Evolutionary conservation across 2,797 vertebrate species (phyloP), one percentile per base, ranked within the genome.

Genomic region (Enteromius argenteus): DNA sequence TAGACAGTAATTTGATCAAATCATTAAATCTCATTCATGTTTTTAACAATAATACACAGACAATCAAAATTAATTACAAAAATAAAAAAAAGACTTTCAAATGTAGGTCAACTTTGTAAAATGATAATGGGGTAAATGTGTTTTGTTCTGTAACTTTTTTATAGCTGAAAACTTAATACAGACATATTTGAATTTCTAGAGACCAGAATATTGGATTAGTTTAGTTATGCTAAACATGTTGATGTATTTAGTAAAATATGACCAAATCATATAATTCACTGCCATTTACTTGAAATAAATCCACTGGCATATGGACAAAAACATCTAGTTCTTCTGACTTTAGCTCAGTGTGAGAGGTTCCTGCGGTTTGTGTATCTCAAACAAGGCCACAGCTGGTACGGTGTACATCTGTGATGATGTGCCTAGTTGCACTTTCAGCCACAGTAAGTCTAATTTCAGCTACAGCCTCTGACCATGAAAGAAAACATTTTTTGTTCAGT

Each of bases 381-480:
- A 82, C 64, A 88, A 84, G 85, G 87, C 42, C 87, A 80, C 87
- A 86, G 87, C 85, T 86, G 85, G 85, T 60, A 27, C 21, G 19
- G 58, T 46, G 56, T 67, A 10, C 62, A 17, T 86, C 68, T 71
- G 75, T 83, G 53, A 66, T 67, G 84, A 72, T 85, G 84, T 74
- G 79, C 80, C 64, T 58, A 60, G 72, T 62, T 77, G 73, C 80
- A 79, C 80, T 79, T 80, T 77, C 73, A 83, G 81, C 73, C 62
- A 79, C 75, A 74, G 56, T 75, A 68, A 19, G 62, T 77, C 81
- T 84, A 86, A 86, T 86, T 88, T 81, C 81, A 81, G 67, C 53
- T 66, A 21, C 11, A 23, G 51, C 73, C 69, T 82, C 69, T 72
- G 78, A 80, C 69, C 68, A 37, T 66, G 56, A 84, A 68, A 77